Conservation (phyloP, 2,888 invertebrate species). For the Agrochola circellaris region DNA sequence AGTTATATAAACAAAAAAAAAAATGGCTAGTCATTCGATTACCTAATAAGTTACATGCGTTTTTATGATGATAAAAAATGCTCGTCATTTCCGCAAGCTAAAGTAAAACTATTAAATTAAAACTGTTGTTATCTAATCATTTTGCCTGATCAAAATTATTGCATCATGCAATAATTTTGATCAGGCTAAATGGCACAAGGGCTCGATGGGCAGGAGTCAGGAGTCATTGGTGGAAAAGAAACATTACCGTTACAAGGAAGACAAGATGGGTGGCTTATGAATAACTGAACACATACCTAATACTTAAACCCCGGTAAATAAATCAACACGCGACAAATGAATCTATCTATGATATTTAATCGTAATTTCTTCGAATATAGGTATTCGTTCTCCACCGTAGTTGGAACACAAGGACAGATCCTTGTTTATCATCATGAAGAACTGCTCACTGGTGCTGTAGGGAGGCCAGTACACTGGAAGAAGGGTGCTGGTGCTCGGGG, state of each 20-base stretch:
- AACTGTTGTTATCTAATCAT: background rate
- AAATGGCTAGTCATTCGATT: slow-evolving; percentile 4
- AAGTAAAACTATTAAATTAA: background rate
- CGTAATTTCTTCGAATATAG: slow-evolving; percentile 73
- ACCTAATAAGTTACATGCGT: background rate
- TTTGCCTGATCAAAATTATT: background rate
- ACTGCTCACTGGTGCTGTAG: slow-evolving; percentile 51
- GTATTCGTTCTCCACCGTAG: slow-evolving; percentile 72
- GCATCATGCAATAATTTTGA: too few species aligned
- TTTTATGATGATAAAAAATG: too few species aligned
- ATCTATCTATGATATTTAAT: slow-evolving; percentile 59
- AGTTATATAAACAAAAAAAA: too few species aligned
- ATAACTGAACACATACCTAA: background rate
- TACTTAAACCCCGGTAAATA: background rate
- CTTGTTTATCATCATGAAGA: slow-evolving; percentile 56
- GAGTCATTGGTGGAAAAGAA: background rate
- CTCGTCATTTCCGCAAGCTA: background rate
- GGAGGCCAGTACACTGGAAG: slow-evolving; percentile 68
- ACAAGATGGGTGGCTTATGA: background rate
- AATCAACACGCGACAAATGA: background rate
- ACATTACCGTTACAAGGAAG: background rate
- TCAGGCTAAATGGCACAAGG: too few species aligned
- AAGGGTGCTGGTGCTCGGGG: slow-evolving; percentile 47
- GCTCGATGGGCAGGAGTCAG: background rate
- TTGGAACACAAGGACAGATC: slow-evolving; percentile 62